Base-by-base conservation (phyloP, 2,113 vertebrate species). In the Grammomys dolichurus region DNA sequence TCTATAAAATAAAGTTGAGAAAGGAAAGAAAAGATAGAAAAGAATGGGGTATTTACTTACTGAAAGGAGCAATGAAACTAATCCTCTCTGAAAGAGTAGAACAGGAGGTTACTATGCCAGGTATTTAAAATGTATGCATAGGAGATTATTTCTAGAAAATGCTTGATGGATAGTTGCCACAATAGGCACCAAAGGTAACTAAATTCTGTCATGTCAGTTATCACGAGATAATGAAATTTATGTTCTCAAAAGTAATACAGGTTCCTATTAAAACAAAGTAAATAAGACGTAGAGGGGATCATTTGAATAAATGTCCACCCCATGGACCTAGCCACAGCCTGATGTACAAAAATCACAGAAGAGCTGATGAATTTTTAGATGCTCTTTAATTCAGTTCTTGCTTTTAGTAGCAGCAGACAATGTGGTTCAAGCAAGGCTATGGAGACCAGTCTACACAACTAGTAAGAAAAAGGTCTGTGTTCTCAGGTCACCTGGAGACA, bases 1-100 rank as follows among this genome's bases (percentile, higher is more conserved):
- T 91, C 94, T 96, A 73, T 97, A 96, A 88, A 97, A 92, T 97
- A 84, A 96, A 97, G 94, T 95, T 56, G 91, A 90, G 81, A 96
- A 98, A 98, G 96, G 67, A 58, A 95, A 90, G 84, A 82, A 97
- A 97, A 96, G 31, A 43, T 91, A 6, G 48, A 60, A 72, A 92
- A 48, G 95, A 92, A 51, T 86, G 89, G 94, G 24, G 92, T 86
- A 97, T 96, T 96, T 97, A 54, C 97, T 98, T 86, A 22, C 90
- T 87, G 63, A 97, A 98, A 94, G 90, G 90, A 92, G 73, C 78
- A 85, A 36, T 95, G 97, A 96, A 97, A 90, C 36, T 5, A 46
- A 93, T 95, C 78, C 91, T 28, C 13, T 78, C 40, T 76, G 63
- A 97, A 81, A 96, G 86, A 95, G 77, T 56, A 97, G 97, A 76